Evolutionary conservation across 1,140 invertebrate species (phyloP).

Genomic region (Philaenus spumarius): DNA sequence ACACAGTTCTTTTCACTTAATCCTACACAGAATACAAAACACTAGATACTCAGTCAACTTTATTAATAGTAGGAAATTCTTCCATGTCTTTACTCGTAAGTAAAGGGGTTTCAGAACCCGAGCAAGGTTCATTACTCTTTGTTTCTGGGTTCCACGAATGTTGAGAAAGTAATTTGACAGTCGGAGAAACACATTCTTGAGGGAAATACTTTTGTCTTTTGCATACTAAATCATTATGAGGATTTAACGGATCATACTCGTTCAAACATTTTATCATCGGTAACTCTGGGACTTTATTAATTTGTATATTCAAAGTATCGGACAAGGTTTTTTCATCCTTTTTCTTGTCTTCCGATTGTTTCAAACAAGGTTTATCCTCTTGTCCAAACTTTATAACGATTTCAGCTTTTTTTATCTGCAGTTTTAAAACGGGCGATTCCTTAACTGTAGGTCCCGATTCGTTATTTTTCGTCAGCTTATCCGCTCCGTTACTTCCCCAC

Average conservation of each 20-base stretch:
- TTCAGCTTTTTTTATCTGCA: conserved; percentile 35
- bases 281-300: conserved; percentile 26
- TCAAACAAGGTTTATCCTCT: conserved; percentile 5
- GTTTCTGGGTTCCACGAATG: not conserved
- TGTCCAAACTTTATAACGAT: conserved; percentile 34
- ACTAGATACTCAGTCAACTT: too few species aligned
- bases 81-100: conserved; percentile 15
- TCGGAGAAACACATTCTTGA: conserved; percentile 9
- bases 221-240: conserved; percentile 26
- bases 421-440: conserved; percentile 31
- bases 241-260: conserved; percentile 14
- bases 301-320: conserved; percentile 31
- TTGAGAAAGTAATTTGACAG: not conserved
- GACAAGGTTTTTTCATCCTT: conserved; percentile 11
- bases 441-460: conserved; percentile 7
- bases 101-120: conserved; percentile 26
- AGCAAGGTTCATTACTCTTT: conserved; percentile 21
- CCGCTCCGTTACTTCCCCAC: not conserved
- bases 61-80: too few species aligned
- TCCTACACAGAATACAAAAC: too few species aligned
- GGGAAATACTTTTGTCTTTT: conserved; percentile 2
- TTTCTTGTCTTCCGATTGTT: conserved; percentile 3
- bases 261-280: conserved; percentile 24
- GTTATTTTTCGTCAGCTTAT: conserved; percentile 2
- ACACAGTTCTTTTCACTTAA: too few species aligned